Evolutionary conservation across 2,888 invertebrate genomes (phyloP), one percentile per base, ranked within the genome.

Genomic region (Hyppa rectilinea): DNA sequence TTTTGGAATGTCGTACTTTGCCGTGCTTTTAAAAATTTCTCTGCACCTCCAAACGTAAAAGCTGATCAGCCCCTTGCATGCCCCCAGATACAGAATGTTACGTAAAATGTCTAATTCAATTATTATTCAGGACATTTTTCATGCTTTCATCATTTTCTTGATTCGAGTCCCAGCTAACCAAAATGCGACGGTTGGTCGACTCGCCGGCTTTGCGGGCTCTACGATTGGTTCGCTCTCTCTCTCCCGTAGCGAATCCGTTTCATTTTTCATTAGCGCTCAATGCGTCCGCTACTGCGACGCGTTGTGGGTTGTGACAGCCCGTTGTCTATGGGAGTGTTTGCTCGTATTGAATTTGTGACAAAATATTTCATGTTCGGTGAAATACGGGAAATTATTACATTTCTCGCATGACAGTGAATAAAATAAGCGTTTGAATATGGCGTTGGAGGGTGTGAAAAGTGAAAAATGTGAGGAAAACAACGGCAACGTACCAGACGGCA

Each of bases 391-490:
- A 89, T 87, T 87, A 87, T 84, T 84, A 82, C 77, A 88, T 89
- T 90, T 91, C 86, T 93, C 93, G 94, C 90, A 95, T 96, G 95
- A 93, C 85, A 94, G 95, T 96, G 95, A 92, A 92, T 95, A 92
- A 94, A 94, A 90, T 90, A 90, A 89, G 86, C 84, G 73, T 88
- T 91, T 91, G 85, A 95, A 92, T 90, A 96, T 96, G 96, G 96
- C 96, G 93, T 92, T 96, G 92, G 96, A 96, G 93, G 95, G 95
- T 92, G 95, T 95, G 85, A 96, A 95, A 94, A 92, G 95, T 95
- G 96, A 96, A 91, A 95, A 95, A 93, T 93, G 94, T 93, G 96
- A 94, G 84, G 95, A 96, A 91, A 96, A 95, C 92, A 96, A 95
- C 91, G 95, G 94, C 85, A 95, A 93, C 87, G 91, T 95, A 81